phyloP scores from a whole-genome alignment of 2,113 vertebrate genomes.

The Pterocles gutturalis region DNA sequence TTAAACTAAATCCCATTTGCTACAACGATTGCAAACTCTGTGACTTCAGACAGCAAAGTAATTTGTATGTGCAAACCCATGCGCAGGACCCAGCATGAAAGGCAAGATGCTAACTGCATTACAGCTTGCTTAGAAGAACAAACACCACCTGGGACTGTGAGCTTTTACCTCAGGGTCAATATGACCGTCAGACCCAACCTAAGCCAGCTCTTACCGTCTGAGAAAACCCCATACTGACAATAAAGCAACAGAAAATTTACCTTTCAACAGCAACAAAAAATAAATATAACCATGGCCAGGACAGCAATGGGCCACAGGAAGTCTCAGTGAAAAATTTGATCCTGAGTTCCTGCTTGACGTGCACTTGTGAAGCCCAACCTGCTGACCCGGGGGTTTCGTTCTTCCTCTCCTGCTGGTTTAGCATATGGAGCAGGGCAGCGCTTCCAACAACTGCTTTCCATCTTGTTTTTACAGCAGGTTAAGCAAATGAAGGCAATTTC shows the following conservation, averaged over 20 bases:
- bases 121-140: background rate
- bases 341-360: background rate
- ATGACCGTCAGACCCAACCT: background rate
- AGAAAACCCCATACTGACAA: rapidly evolving
- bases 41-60: background rate
- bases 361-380: background rate
- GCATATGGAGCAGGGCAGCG: background rate
- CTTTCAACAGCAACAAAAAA: background rate
- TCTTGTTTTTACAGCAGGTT: background rate
- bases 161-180: background rate
- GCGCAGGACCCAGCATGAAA: background rate
- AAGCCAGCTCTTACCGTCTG: background rate
- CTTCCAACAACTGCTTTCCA: background rate
- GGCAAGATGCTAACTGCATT: background rate
- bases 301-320: background rate
- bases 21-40: background rate
- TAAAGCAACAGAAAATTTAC: background rate
- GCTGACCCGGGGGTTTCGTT: rapidly evolving
- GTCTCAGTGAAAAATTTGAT: background rate
- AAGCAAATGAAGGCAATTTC: background rate
- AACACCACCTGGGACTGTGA: background rate
- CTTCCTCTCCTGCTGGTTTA: background rate
- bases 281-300: background rate
- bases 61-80: background rate
- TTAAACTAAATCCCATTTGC: no score